Evolutionary conservation across 1,140 invertebrate genomes (phyloP).

Genomic region (Idris sp.): DNA sequence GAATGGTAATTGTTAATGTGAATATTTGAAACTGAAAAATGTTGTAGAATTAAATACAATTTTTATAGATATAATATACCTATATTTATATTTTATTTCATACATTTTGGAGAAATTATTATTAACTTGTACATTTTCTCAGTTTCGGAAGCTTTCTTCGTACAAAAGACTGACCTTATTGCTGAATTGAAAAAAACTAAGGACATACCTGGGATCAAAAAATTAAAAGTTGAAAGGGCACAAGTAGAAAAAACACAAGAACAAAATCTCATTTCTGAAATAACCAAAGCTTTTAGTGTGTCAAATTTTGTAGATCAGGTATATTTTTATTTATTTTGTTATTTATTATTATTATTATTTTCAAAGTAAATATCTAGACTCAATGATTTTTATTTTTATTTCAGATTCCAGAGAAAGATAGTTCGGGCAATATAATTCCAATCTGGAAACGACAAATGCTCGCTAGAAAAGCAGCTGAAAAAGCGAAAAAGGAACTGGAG

Average conservation of each 20-base stretch:
- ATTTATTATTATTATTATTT: conserved; percentile 10
- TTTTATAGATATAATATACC: too few species aligned
- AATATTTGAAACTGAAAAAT: too few species aligned
- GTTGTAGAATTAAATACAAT: too few species aligned
- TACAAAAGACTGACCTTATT: conserved; percentile 90
- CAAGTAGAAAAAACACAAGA: conserved; percentile 88
- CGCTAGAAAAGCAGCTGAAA: conserved; percentile 94
- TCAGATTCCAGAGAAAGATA: conserved; percentile 92
- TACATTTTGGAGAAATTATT: too few species aligned
- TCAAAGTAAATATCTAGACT: too few species aligned
- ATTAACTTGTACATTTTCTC: too few species aligned
- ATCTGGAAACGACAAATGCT: conserved; percentile 97
- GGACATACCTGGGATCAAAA: conserved; percentile 92
- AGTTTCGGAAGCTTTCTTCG: conserved; percentile 84
- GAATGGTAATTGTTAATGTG: conserved; percentile 71
- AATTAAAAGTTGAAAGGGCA: conserved; percentile 91
- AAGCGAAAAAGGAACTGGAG: conserved; percentile 92
- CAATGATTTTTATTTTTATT: not conserved
- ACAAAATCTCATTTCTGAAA: conserved; percentile 88
- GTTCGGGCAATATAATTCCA: conserved; percentile 92
- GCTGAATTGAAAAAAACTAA: conserved; percentile 93
- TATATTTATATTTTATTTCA: too few species aligned
- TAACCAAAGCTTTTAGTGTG: conserved; percentile 89
- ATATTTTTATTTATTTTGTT: too few species aligned
- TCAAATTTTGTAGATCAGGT: conserved; percentile 94